phyloP scores from a whole-genome alignment of 2,113 vertebrate species.

The Cyprinus carpio region DNA sequence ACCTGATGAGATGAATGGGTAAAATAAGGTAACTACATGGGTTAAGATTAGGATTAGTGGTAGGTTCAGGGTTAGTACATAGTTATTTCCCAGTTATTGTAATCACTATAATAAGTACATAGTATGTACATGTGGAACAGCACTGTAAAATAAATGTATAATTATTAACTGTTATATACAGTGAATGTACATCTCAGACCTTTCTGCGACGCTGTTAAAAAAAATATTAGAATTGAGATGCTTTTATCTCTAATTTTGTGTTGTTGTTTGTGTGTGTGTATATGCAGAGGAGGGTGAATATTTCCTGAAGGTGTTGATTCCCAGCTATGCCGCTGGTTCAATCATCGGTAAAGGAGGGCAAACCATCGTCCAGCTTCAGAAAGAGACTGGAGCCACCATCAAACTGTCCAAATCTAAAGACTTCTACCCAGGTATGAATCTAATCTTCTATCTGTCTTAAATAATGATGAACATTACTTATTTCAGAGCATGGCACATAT shows the following conservation, averaged over 20 bases:
- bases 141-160: background rate
- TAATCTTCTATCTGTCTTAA: background rate
- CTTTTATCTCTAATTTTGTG: background rate
- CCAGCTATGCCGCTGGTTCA: constrained; percentile 92
- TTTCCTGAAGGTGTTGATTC: constrained; percentile 94
- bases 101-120: background rate
- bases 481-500: background rate
- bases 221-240: no score
- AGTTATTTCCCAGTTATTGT: background rate
- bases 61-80: background rate
- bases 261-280: constrained; percentile 34
- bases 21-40: background rate
- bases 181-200: background rate
- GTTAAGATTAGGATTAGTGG: background rate
- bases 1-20: background rate
- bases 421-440: constrained; percentile 87
- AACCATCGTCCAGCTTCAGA: constrained; percentile 93
- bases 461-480: background rate
- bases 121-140: background rate
- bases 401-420: constrained; percentile 97
- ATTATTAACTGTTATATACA: background rate
- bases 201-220: background rate
- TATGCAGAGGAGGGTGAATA: constrained; percentile 90
- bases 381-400: constrained; percentile 92
- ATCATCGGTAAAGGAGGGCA: constrained; percentile 96